These are phyloP conservation scores for Urosaurus nigricauda DNA, from an alignment of 2,797 vertebrate genomes.

Conservation along the genomic window DNA sequence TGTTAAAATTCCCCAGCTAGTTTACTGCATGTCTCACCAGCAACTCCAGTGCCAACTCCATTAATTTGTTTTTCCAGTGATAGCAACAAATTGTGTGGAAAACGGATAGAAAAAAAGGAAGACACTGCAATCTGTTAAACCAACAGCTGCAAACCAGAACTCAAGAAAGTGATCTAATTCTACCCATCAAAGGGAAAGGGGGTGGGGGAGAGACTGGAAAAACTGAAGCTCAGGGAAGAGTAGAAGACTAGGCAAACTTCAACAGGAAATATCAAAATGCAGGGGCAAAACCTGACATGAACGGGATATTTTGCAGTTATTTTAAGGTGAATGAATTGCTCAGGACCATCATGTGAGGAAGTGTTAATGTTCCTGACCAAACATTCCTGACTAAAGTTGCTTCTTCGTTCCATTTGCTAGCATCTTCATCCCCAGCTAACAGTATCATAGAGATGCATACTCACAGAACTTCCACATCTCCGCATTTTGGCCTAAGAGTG, in stretches of 20 bases:
- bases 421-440: background rate
- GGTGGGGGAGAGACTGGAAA: slow-evolving; percentile 43
- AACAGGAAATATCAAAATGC: slow-evolving; percentile 70
- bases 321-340: background rate
- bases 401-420: background rate
- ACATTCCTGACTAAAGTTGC: background rate
- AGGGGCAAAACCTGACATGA: slow-evolving; percentile 23
- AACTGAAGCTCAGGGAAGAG: slow-evolving; percentile 62
- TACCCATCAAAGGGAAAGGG: slow-evolving; percentile 58
- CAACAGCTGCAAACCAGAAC: slow-evolving; percentile 73
- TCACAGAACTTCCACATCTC: background rate
- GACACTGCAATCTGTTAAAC: slow-evolving; percentile 67
- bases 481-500: background rate
- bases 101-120: slow-evolving; percentile 66
- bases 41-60: slow-evolving; percentile 58
- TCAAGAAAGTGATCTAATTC: slow-evolving; percentile 69
- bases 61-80: slow-evolving; percentile 75
- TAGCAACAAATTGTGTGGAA: slow-evolving; percentile 71
- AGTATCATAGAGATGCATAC: background rate
- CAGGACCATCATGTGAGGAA: no score
- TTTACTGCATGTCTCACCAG: slow-evolving; percentile 65
- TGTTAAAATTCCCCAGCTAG: slow-evolving; percentile 65
- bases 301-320: background rate
- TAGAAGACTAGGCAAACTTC: slow-evolving; percentile 66
- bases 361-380: background rate